phyloP scores from a whole-genome alignment of 2,797 vertebrate genomes.

The Tolypeutes matacus region DNA sequence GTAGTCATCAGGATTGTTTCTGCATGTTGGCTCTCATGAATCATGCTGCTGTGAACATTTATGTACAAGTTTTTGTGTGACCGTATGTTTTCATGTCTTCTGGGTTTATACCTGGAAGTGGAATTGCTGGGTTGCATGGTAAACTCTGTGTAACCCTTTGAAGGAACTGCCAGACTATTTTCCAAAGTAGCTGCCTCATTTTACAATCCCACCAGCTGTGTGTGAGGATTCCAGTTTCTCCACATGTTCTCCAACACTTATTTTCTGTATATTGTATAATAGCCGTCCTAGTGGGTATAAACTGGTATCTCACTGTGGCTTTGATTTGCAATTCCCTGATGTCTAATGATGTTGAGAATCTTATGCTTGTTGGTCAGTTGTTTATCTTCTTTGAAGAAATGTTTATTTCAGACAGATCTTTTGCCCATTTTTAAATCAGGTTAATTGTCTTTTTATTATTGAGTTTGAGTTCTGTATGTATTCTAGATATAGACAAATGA shows the following conservation, averaged over 20 bases:
- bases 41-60: background rate
- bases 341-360: background rate
- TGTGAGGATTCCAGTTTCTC: background rate
- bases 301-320: slow-evolving; percentile 17
- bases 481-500: background rate
- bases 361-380: background rate
- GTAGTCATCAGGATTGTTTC: background rate
- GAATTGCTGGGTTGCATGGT: background rate
- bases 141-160: slow-evolving; percentile 5
- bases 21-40: background rate
- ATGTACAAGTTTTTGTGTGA: background rate
- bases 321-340: slow-evolving; percentile 55
- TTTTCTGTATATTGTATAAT: slow-evolving; percentile 14
- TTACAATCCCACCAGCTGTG: too few relatives aligned
- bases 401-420: background rate
- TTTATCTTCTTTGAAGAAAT: background rate
- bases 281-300: background rate
- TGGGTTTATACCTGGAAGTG: background rate
- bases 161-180: background rate
- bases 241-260: background rate
- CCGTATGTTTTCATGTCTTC: background rate
- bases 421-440: background rate
- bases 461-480: background rate
- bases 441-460: slow-evolving; percentile 18
- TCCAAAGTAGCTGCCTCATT: background rate